Percentiles rank a stretch among this genome's conserved stretches.
phyloP scores from a whole-genome alignment of 1,140 invertebrate species.

The Lamellibrachia luymesi region DNA sequence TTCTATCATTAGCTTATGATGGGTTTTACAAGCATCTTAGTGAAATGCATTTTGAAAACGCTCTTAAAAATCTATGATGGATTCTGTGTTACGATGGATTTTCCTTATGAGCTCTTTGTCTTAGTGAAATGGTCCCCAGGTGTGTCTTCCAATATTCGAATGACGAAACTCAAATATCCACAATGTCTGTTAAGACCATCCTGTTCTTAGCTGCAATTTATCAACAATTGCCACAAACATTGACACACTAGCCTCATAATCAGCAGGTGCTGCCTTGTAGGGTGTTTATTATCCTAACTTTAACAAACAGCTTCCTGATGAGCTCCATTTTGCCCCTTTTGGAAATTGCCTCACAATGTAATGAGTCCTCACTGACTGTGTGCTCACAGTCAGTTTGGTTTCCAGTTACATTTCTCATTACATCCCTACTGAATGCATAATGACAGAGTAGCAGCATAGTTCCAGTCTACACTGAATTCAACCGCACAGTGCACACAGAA shows the following conservation, averaged over 20 bases:
- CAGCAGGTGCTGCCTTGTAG: not conserved
- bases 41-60: too few relatives aligned
- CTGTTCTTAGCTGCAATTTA: not conserved
- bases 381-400: not conserved
- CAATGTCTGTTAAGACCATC: too few relatives aligned
- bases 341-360: not conserved
- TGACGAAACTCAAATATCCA: too few relatives aligned
- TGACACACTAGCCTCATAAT: not conserved
- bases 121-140: too few relatives aligned
- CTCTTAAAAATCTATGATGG: too few relatives aligned
- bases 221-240: not conserved
- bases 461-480: not conserved
- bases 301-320: not conserved
- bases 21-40: too few relatives aligned
- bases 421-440: not conserved
- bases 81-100: too few relatives aligned
- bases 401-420: not conserved
- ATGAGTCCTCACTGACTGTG: not conserved
- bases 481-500: not conserved
- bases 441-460: not conserved
- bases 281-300: not conserved
- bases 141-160: too few relatives aligned
- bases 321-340: not conserved
- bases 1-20: too few relatives aligned
- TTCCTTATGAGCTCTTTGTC: too few relatives aligned